These are phyloP conservation scores for Castor canadensis DNA, from an alignment of 2,113 vertebrate species.

Conservation along the genomic window DNA sequence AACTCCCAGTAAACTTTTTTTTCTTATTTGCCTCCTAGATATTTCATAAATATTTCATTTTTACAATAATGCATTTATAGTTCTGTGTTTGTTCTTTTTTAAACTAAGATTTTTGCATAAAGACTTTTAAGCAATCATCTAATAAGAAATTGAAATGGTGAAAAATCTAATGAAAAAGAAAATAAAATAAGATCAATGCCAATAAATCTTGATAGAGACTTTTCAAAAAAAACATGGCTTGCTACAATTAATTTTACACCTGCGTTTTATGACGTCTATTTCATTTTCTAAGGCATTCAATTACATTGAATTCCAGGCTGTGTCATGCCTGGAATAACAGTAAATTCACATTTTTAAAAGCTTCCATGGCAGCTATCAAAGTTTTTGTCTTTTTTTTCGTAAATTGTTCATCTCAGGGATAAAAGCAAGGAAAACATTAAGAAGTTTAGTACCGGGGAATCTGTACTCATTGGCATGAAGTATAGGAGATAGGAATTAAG, in stretches of 20 bases:
- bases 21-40: background rate
- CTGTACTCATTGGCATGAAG: background rate
- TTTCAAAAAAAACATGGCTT: background rate
- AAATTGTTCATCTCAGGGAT: background rate
- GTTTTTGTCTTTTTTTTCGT: conserved; percentile 14
- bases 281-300: conserved; percentile 42
- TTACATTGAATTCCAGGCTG: background rate
- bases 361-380: background rate
- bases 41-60: conserved; percentile 55
- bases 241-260: background rate
- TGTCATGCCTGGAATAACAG: background rate
- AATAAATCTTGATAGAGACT: background rate
- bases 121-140: conserved; percentile 14
- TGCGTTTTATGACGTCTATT: conserved; percentile 52
- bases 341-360: background rate
- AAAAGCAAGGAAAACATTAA: background rate
- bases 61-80: background rate
- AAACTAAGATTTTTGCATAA: conserved; percentile 8
- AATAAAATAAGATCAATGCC: conserved; percentile 39
- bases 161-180: conserved; percentile 53
- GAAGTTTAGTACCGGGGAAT: background rate
- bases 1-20: background rate
- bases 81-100: conserved; percentile 7
- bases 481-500: background rate
- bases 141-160: conserved; percentile 40